Evolutionary conservation across 2,797 vertebrate species (phyloP), one percentile per base, ranked within the genome.

Genomic region (Novumbra hubbsi): DNA sequence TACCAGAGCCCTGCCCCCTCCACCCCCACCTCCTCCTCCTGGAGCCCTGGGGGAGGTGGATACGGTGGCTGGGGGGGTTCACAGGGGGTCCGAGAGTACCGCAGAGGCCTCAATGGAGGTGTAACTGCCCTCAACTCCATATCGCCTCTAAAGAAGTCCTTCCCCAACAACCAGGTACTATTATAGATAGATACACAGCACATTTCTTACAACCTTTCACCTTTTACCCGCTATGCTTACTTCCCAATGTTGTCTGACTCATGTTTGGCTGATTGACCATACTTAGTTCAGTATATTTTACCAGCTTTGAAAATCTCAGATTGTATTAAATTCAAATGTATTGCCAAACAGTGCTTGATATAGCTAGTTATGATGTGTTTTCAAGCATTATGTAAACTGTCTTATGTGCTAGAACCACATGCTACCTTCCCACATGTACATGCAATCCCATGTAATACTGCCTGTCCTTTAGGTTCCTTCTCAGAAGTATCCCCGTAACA

Each of bases 61-160:
- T 98, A 98, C 2, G 94, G 97, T 30, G 95, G 96, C 80, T 99
- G 97, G 98, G 96, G 97, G 76, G 96, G 96, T 41, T 96, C 97
- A 82, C 97, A 99, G 91, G 96, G 96, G 6, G 88, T 92, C 74
- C 94, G 98, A 69, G 97, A 99, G 80, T 98, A 98, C 87, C 94
- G 98, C 73, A 89, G 97, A 81, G 97, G 97, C 74, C 93, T 99
- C 21, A 96, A 96, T 1, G 96, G 96, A 87, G 97, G 96, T 24
- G 95, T 98, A 89, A 94, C 95, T 0, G 95, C 96, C 80, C 94
- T 98, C 73, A 99, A 98, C 92, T 98, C 97, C 76, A 98, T 98
- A 86, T 99, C 98, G 0, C 98, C 98, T 28, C 89, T 99, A 78
- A 99, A 99, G 95, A 99, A 99, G 86, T 98, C 98, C 84, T 99